These are phyloP conservation scores for Galagoides demidoff DNA, from an alignment of 2,797 vertebrate species.

Conservation along the genomic window DNA sequence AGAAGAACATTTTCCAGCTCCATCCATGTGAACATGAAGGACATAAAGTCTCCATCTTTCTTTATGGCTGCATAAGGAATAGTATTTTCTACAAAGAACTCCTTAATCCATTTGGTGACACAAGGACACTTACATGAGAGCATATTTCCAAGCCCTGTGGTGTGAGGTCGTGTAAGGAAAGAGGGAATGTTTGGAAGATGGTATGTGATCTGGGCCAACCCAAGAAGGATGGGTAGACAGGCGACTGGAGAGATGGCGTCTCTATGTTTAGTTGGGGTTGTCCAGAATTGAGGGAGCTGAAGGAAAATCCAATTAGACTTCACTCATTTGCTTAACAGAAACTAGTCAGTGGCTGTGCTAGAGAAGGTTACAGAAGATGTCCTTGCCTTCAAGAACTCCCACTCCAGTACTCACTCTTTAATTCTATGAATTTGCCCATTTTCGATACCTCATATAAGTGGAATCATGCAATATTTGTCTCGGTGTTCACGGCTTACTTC, in stretches of 20 bases:
- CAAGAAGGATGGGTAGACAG: neutral
- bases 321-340: neutral
- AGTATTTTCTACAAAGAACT: neutral
- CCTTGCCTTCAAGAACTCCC: neutral
- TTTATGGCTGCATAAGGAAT: neutral
- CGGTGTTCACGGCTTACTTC: neutral
- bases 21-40: no score
- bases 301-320: neutral
- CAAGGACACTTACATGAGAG: neutral
- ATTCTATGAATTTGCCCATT: neutral
- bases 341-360: neutral
- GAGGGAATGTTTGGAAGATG: neutral
- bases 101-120: neutral
- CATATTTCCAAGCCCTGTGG: neutral
- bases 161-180: neutral
- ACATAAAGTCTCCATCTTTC: no score
- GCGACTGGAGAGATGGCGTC: neutral
- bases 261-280: neutral
- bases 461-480: neutral
- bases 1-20: no score
- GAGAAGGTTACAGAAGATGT: neutral
- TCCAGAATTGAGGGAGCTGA: neutral
- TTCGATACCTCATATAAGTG: neutral
- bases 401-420: neutral
- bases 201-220: neutral